Percentiles rank a stretch among this genome's conserved stretches.
Evolutionary conservation across 2,888 invertebrate species (phyloP).

Genomic region (Adela reaumurella): DNA sequence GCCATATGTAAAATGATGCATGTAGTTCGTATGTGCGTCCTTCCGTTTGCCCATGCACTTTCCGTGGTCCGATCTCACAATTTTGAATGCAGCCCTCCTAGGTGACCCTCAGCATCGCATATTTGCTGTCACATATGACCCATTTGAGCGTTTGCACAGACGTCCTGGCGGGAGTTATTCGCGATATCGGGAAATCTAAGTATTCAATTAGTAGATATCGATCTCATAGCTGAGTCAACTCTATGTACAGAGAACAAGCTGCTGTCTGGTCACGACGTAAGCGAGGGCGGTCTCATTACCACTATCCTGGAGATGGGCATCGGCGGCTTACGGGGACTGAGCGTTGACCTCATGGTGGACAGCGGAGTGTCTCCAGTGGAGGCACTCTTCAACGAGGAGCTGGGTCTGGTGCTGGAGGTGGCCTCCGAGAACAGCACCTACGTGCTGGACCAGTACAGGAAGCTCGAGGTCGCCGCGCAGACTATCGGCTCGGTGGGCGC

Average conservation of each 20-base stretch:
- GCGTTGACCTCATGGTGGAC: slow-evolving; percentile 53
- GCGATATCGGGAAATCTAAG: too few relatives aligned
- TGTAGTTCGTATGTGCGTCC: too few relatives aligned
- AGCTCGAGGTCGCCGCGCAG: slow-evolving; percentile 59
- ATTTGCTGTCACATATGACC: too few relatives aligned
- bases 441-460: slow-evolving; percentile 60
- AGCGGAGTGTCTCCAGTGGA: slow-evolving; percentile 55
- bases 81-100: too few relatives aligned
- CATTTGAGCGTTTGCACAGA: too few relatives aligned
- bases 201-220: too few relatives aligned
- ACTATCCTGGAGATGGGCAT: slow-evolving; percentile 95
- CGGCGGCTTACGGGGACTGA: slow-evolving; percentile 80
- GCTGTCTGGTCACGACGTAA: slow-evolving; percentile 89
- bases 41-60: too few relatives aligned
- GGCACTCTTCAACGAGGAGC: slow-evolving; percentile 79
- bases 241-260: slow-evolving; percentile 68
- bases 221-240: too few relatives aligned
- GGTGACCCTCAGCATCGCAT: too few relatives aligned
- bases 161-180: too few relatives aligned
- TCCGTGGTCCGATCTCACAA: too few relatives aligned
- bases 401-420: slow-evolving; percentile 82
- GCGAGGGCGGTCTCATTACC: slow-evolving; percentile 92
- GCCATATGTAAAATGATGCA: too few relatives aligned
- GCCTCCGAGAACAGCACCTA: slow-evolving; percentile 47
- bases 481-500: slow-evolving; percentile 65